These are phyloP conservation scores for Iguana delicatissima DNA, from an alignment of 2,797 vertebrate genomes.

Conservation along the genomic window DNA sequence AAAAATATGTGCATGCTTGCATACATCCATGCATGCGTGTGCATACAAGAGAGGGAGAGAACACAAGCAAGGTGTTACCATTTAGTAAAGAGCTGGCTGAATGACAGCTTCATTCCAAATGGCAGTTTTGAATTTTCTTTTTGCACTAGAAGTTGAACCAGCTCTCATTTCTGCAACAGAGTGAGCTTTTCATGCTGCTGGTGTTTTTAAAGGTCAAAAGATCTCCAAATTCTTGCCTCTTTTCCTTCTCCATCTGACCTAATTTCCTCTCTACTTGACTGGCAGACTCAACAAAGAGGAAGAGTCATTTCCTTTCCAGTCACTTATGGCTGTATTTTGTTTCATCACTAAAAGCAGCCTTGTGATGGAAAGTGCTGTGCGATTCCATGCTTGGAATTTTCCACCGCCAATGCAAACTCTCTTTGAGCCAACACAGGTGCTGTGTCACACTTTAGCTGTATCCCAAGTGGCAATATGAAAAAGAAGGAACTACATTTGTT, in stretches of 20 bases:
- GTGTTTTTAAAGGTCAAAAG: constrained; percentile 34
- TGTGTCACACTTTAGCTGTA: background rate
- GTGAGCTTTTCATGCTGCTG: constrained; percentile 5
- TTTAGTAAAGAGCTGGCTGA: background rate
- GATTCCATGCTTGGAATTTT: constrained; percentile 27
- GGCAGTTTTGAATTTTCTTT: constrained; percentile 4
- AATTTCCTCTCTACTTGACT: constrained; percentile 40
- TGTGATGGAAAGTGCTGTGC: constrained; percentile 23
- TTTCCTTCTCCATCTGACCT: constrained; percentile 39
- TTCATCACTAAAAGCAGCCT: constrained; percentile 39
- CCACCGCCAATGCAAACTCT: constrained; percentile 15
- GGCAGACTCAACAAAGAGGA: constrained; percentile 45
- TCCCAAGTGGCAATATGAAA: background rate
- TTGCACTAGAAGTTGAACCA: background rate
- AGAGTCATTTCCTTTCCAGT: constrained; percentile 42
- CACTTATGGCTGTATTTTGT: constrained; percentile 30
- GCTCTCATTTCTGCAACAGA: constrained; percentile 18
- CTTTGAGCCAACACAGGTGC: constrained; percentile 28
- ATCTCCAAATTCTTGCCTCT: constrained; percentile 40
- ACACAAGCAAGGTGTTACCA: background rate
- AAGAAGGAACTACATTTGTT: background rate
- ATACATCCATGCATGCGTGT: no score
- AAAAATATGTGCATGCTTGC: no score
- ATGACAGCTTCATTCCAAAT: background rate
- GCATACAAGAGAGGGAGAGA: background rate